phyloP scores from a whole-genome alignment of 2,797 vertebrate genomes.

The Enteromius viviparus region DNA sequence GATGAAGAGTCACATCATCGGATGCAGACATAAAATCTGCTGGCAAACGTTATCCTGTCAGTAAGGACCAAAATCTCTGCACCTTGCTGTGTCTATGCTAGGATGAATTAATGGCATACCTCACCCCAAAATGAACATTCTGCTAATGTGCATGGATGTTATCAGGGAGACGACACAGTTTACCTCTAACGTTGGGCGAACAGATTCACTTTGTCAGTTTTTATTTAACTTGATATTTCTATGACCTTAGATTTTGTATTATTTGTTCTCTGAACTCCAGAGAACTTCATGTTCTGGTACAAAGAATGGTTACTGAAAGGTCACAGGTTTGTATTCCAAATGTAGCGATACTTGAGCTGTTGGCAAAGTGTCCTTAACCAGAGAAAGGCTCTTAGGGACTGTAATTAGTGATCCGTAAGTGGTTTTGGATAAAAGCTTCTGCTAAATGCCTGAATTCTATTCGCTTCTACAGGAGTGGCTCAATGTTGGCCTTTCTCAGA shows the following conservation, averaged over 20 bases:
- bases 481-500: neutral
- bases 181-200: neutral
- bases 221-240: neutral
- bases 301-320: slow-evolving; percentile 9
- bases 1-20: neutral
- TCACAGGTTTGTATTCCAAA: slow-evolving; percentile 16
- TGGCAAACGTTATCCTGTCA: neutral
- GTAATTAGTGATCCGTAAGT: neutral
- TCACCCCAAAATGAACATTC: no score
- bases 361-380: neutral
- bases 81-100: neutral
- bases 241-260: neutral
- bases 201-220: neutral
- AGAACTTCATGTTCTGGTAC: neutral
- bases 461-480: neutral
- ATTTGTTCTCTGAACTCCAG: neutral
- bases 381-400: neutral
- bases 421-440: neutral
- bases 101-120: neutral
- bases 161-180: neutral
- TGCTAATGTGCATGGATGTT: no score
- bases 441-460: neutral
- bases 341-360: neutral
- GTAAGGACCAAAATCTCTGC: neutral
- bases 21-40: neutral